Conservation (phyloP, 2,888 invertebrate genomes). For the Euproctis similis region DNA sequence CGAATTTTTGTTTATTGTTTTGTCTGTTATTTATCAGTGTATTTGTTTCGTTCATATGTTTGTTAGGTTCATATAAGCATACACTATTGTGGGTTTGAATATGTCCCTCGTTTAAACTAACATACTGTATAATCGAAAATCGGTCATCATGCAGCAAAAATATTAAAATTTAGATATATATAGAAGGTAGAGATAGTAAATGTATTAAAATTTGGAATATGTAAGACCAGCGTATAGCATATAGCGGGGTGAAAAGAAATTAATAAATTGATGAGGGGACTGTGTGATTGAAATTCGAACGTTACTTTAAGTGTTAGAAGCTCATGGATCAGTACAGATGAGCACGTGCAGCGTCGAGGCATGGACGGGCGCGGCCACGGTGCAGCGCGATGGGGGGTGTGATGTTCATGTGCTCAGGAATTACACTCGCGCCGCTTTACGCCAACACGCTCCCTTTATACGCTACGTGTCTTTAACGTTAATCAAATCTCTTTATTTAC, state of each 20-base stretch:
- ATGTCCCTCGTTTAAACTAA: no score
- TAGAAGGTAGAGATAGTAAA: constrained; percentile 1
- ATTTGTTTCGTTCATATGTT: no score
- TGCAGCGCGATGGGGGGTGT: constrained; percentile 15
- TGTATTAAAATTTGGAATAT: constrained; percentile 4
- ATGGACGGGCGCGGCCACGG: constrained; percentile 27
- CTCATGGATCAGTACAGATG: constrained; percentile 30
- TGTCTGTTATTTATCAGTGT: no score
- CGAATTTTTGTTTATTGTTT: no score
- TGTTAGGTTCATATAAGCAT: no score
- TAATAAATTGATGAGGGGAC: constrained; percentile 1
- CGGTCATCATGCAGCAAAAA: constrained; percentile 15
- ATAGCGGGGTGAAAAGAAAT: constrained; percentile 7
- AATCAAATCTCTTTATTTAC: constrained; percentile 70
- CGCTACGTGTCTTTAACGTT: constrained; percentile 49
- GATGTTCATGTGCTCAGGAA: constrained; percentile 19
- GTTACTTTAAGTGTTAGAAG: constrained; percentile 19
- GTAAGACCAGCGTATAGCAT: constrained; percentile 23
- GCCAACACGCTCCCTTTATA: constrained; percentile 38
- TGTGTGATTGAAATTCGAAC: constrained; percentile 5
- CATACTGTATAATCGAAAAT: no score
- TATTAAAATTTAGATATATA: not conserved
- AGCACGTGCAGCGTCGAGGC: constrained; percentile 30
- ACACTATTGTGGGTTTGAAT: no score
- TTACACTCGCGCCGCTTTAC: constrained; percentile 25